Evolutionary conservation across 2,888 invertebrate genomes (phyloP).

Genomic region (Oscheius sp.): DNA sequence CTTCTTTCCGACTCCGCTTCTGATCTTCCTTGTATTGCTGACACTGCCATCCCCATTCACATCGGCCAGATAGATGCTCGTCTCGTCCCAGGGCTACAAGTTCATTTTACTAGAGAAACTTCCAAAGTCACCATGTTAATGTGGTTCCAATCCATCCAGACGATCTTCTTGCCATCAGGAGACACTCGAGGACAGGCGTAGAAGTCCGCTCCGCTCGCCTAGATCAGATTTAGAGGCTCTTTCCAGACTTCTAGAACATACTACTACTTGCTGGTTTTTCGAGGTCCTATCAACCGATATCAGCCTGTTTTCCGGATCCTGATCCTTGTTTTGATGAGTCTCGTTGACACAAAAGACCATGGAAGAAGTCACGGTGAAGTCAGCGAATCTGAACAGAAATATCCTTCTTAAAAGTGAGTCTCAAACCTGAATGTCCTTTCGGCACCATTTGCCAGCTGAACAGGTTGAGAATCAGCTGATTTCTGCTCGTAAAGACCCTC

Average conservation of each 20-base stretch:
- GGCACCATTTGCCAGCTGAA: constrained; percentile 40
- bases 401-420: neutral
- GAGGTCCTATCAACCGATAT: constrained; percentile 48
- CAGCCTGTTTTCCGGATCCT: constrained; percentile 51
- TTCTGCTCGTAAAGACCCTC: constrained; percentile 51
- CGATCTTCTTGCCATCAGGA: constrained; percentile 74
- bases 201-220: constrained; percentile 74
- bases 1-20: constrained; percentile 45
- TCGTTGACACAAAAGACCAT: constrained; percentile 52
- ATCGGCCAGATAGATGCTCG: constrained; percentile 73
- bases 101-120: neutral
- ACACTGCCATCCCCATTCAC: constrained; percentile 65
- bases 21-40: constrained; percentile 37
- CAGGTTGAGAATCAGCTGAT: constrained; percentile 33
- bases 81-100: constrained; percentile 75
- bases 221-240: neutral
- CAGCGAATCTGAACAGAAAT: constrained; percentile 42
- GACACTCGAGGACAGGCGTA: constrained; percentile 75
- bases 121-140: constrained; percentile 75
- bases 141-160: constrained; percentile 76
- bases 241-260: neutral
- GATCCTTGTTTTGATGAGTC: constrained; percentile 34
- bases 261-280: constrained; percentile 43
- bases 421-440: constrained; percentile 40
- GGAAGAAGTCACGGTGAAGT: constrained; percentile 40